These are phyloP conservation scores for mouse (Mus musculus) DNA, from an alignment of 2,113 vertebrate genomes.

Conservation along the genomic window GRCm39 chr9:123310501-123311000, in stretches of 20 bases:
- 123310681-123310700: constrained; percentile 14
- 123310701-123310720: not conserved
- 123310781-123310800: not conserved
- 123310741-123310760: not conserved
- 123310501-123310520: not conserved
- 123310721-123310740: not conserved
- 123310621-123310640: not conserved
- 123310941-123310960: not conserved
- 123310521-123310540: not conserved
- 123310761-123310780: not conserved
- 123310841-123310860: not conserved
- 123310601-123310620: not conserved
- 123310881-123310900: not conserved
- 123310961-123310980: not conserved
- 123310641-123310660: not conserved
- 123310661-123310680: not conserved
- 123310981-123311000: not conserved
- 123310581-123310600: not conserved
- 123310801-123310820: not conserved
- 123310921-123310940: not conserved
- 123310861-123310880: not conserved
- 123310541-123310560: not conserved
- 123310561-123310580: not conserved
- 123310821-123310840: not conserved
- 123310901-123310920: not conserved